Evolutionary conservation across 2,888 invertebrate genomes (phyloP), one percentile per base, ranked within the genome.

Genomic region (Leptopilina myrica): DNA sequence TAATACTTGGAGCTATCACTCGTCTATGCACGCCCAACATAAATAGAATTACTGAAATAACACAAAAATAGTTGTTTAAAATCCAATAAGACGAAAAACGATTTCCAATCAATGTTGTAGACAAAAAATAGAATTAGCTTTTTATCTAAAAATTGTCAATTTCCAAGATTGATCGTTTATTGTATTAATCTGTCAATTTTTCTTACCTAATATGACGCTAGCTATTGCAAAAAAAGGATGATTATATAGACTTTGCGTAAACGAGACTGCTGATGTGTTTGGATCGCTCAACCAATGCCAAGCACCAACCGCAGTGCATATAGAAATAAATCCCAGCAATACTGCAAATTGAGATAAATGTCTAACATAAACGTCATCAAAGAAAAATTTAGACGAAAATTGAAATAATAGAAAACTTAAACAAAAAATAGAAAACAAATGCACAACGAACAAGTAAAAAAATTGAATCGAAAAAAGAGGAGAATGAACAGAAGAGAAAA

Each of bases 211-310:
- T 84, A 96, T 94, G 85, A 96, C 93, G 78, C 97, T 97, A 86
- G 98, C 97, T 88, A 97, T 93, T 26, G 98, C 96, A 92, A 99
- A 99, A 91, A 98, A 96, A 49, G 98, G 97, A 93, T 99, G 99
- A 91, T 98, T 98, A 92, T 95, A 95, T 76, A 99, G 93, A 2
- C 98, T 98, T 92, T 99, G 98, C 26, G 96, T 95, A 82, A 99
- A 95, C 7, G 98, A 96, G 59, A 98, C 96, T 78, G 97, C 95
- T n/a, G 97, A 95, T 26, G 98, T 98, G 79, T 96, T 95, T 0
- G 98, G 98, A 92, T 99, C 99, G 88, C 96, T 96, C 66, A 99
- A 93, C 99, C 99, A 99, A 89, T 97, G 97, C 95, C 98, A 98
- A 4, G 99, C 98, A 9, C 98, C 98, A 79, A 97, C 95, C 12